A percentile compares a stretch with the other conserved stretches of the same genome.
These are phyloP conservation scores for Kuschelorhynchus macadamiae DNA, from an alignment of 2,888 invertebrate genomes.

Conservation along the genomic window DNA sequence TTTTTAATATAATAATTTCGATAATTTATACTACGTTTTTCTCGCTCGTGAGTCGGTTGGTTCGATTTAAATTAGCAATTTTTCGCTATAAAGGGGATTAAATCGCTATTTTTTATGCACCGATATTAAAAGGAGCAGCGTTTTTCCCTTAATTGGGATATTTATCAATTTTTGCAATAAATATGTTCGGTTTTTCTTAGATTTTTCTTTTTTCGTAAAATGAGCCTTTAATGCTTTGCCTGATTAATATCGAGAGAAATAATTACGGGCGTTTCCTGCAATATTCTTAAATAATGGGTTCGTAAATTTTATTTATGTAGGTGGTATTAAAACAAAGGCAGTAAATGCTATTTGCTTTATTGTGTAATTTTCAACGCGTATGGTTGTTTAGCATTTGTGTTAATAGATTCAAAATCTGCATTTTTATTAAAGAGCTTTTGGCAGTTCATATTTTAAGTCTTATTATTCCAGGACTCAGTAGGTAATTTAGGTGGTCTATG, in stretches of 20 bases:
- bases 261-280: conserved; percentile 4
- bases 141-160: conserved; percentile 61
- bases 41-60: conserved; percentile 34
- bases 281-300: conserved; percentile 13
- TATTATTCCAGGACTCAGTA: too few species aligned
- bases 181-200: conserved; percentile 52
- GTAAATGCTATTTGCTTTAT: not conserved
- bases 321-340: not conserved
- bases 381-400: too few species aligned
- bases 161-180: conserved; percentile 62
- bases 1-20: conserved; percentile 83
- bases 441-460: too few species aligned
- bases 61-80: conserved; percentile 68
- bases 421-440: too few species aligned
- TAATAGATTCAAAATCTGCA: too few species aligned
- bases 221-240: conserved; percentile 27
- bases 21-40: conserved; percentile 68
- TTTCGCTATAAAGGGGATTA: conserved; percentile 68
- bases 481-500: too few species aligned
- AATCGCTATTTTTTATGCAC: conserved; percentile 62
- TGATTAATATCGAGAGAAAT: conserved; percentile 34
- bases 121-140: conserved; percentile 60
- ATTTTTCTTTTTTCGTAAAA: conserved; percentile 34
- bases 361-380: too few species aligned
- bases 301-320: conserved; percentile 22